Base-by-base conservation (phyloP, 2,888 invertebrate species). In the Heteromurus nitidus region DNA sequence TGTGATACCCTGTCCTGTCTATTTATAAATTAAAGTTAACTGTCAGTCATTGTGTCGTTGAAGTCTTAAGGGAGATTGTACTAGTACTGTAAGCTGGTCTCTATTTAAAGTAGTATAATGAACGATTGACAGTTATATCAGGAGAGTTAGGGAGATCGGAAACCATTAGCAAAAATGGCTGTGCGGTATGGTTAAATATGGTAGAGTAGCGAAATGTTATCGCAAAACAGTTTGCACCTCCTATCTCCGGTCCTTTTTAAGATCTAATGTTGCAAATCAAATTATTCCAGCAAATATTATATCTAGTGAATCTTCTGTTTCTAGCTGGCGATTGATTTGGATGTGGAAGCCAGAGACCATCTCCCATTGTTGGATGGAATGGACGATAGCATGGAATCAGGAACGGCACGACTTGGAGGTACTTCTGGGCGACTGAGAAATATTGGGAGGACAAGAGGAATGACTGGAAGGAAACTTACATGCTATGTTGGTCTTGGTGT, bases 321-420 rank as follows among this genome's bases (percentile, higher is more conserved):
- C 24, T 36, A 87, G 87, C 28, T 87, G 30, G 87, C 87, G 0
- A 83, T 87, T 67, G 87, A 87, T 55, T 67, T 87, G 74, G 87
- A 87, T 22, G 72, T 77, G 1, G 87, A 87, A 70, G 80, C 85
- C 9, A 80, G 83, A 1, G 87, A 86, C 60, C 87, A 87, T 50
- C 42, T 87, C 18, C 86, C 86, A 2, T 64, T 87, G 2, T 55
- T 87, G 28, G 87, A 87, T 60, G 85, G 81, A 22, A 36, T 87
- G 18, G 76, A 55, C 42, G 87, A 87, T 62, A 84, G 84, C 16
- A 82, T 87, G 81, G 87, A 87, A 53, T 58, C 72, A 11, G 84
- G 86, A 50, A 58, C 69, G 1, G 47, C 67, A 13, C 70, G 87
- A 50, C 82, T 86, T 65, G 85, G 86, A n/a, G 85, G 85, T 20